These are phyloP conservation scores for Cryptosula pallasiana DNA, from an alignment of 2,888 invertebrate species.

Conservation along the genomic window DNA sequence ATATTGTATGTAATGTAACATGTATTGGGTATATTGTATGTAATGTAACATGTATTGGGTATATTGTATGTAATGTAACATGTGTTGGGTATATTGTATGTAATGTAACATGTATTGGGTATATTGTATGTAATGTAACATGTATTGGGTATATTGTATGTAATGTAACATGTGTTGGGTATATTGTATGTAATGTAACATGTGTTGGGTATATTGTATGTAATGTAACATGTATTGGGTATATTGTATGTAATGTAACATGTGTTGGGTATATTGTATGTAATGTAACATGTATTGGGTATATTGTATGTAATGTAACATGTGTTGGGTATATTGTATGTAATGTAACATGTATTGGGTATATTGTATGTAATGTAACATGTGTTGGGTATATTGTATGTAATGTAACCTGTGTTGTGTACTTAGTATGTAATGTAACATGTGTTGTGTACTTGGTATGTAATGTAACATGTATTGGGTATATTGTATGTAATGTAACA, in stretches of 20 bases:
- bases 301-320: not conserved
- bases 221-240: too few species aligned
- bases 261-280: not conserved
- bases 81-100: not conserved
- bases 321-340: too few species aligned
- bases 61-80: not conserved
- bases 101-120: not conserved
- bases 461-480: not conserved
- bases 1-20: not conserved
- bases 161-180: not conserved
- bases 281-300: not conserved
- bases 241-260: not conserved
- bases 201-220: not conserved
- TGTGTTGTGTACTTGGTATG: not conserved
- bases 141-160: too few species aligned
- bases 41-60: too few species aligned
- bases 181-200: not conserved
- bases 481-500: not conserved
- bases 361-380: not conserved
- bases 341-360: not conserved
- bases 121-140: not conserved
- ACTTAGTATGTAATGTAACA: not conserved
- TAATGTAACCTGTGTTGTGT: too few species aligned
- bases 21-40: not conserved
- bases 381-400: not conserved